Conservation (phyloP, 2,797 vertebrate genomes). For the Hyperoplus immaculatus region DNA sequence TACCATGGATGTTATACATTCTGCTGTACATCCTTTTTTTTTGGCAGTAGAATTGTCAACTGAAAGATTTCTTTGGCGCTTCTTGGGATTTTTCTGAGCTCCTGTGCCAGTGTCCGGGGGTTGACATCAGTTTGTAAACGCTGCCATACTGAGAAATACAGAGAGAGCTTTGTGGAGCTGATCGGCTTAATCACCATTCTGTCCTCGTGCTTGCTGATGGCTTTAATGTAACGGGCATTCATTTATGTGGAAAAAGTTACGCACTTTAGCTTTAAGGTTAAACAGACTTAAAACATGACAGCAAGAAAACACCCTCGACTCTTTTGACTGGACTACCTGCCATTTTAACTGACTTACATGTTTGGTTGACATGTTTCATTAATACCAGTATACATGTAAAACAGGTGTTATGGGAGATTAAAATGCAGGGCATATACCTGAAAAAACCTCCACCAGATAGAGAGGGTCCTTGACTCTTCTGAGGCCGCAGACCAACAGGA, state of each 20-base stretch:
- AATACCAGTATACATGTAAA: neutral
- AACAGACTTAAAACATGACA: conserved; percentile 1
- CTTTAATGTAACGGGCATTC: too few species aligned
- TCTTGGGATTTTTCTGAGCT: too few species aligned
- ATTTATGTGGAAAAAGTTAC: too few species aligned
- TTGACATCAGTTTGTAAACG: too few species aligned
- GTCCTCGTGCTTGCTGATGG: too few species aligned
- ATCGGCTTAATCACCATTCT: too few species aligned
- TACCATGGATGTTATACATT: neutral
- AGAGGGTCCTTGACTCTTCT: conserved; percentile 95
- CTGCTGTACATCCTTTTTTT: too few species aligned
- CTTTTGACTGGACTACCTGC: neutral
- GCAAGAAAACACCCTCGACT: neutral
- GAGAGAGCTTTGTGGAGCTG: too few species aligned
- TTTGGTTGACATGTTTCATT: neutral
- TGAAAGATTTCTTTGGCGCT: too few species aligned
- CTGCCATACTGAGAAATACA: too few species aligned
- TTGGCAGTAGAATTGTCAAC: too few species aligned
- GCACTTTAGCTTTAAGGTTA: neutral
- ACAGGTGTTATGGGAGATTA: neutral
- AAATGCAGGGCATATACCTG: conserved; percentile 81
- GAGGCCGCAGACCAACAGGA: conserved; percentile 94
- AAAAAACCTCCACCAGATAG: conserved; percentile 89
- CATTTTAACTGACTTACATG: neutral
- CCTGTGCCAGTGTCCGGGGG: too few species aligned